Base-by-base conservation (phyloP, 2,888 invertebrate species). In the Abscondita cerata region DNA sequence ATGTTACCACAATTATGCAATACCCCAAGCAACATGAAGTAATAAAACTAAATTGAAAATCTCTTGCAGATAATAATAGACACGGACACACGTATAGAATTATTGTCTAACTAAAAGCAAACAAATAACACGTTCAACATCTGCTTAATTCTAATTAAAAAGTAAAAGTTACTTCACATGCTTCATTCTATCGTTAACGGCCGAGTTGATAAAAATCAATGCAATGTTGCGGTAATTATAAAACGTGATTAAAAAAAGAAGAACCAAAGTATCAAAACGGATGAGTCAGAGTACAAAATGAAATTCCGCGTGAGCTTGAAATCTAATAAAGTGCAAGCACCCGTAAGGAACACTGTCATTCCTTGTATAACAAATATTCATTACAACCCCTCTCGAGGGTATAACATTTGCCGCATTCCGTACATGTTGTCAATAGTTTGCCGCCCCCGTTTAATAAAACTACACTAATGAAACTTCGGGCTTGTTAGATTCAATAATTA, bases 381-480 rank as follows among this genome's bases (percentile, higher is more conserved):
- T 77, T 76, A 77, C 73, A 67, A 67, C 68, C 68, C 69, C 72
- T 62, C 72, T 71, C 71, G 51, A 65, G 54, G 54, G 59, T 58
- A 62, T 52, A 65, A 61, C 59, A 57, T 61, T 56, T 40, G 50
- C 59, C 59, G 59, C 66, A 62, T 52, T 54, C 52, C 54, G 64
- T 64, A 60, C 64, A 65, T 65, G 63, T 68, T 64, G 62, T 64
- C 69, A 47, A 46, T 33, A 68, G 62, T 65, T 65, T 71, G 70
- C 68, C 76, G 70, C 75, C 76, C 76, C 76, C 74, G 72, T 77
- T 77, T 78, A 77, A 78, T 78, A 76, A 77, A 75, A 76, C 70
- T 69, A 64, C 59, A 66, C 70, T 78, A 78, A 78, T 78, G 78
- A 78, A 77, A 76, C 72, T 73, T 69, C 71, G 70, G 73, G 72